A percentile compares a stretch with the other conserved stretches of the same genome.
Conservation (phyloP, 2,888 invertebrate genomes). For the Papilio demoleus region DNA sequence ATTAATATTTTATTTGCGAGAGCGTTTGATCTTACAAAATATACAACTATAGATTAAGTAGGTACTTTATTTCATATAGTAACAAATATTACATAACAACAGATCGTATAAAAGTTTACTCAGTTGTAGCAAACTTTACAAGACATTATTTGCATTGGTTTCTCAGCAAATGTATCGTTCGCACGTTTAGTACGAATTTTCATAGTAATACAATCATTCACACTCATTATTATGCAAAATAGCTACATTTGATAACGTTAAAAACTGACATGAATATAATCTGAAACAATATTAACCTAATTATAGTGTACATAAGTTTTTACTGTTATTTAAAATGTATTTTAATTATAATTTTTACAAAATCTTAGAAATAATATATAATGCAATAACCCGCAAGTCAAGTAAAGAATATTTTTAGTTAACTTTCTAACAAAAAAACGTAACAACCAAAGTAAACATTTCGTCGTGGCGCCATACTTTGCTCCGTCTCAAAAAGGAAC, state of each 20-base stretch:
- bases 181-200: neutral
- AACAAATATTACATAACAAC: slow-evolving; percentile 1
- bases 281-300: neutral
- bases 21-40: neutral
- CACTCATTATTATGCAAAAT: slow-evolving; percentile 15
- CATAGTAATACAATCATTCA: slow-evolving; percentile 15
- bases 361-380: too few relatives aligned
- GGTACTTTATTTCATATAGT: neutral
- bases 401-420: slow-evolving; percentile 7
- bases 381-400: neutral
- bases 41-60: neutral
- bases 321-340: too few relatives aligned
- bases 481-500: slow-evolving; percentile 47
- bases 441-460: slow-evolving; percentile 40
- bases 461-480: slow-evolving; percentile 59
- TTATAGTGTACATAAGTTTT: too few relatives aligned
- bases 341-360: neutral
- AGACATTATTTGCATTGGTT: slow-evolving; percentile 1
- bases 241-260: neutral
- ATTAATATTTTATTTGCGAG: neutral
- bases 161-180: slow-evolving; percentile 13
- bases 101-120: slow-evolving; percentile 1
- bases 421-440: neutral
- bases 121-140: slow-evolving; percentile 17
- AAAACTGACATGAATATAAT: neutral